phyloP scores from a whole-genome alignment of 2,113 vertebrate genomes.

The Cheirogaleus medius region DNA sequence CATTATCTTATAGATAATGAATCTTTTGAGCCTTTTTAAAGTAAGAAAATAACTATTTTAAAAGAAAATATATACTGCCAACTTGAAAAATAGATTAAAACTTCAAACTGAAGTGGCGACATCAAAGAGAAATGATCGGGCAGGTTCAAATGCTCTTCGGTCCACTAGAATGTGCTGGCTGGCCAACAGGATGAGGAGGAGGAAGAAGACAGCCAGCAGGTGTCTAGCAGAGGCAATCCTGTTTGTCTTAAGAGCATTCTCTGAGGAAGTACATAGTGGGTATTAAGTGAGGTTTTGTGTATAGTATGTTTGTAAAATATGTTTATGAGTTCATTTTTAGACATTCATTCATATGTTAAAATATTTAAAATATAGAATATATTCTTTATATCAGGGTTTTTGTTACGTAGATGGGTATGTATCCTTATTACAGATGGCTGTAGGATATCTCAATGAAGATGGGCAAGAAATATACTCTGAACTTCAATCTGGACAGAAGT shows the following conservation, averaged over 20 bases:
- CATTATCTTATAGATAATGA: background rate
- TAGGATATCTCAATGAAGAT: background rate
- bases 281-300: background rate
- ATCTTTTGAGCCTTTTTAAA: background rate
- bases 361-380: background rate
- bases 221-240: rapidly evolving
- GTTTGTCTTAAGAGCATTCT: background rate
- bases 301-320: background rate
- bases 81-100: background rate
- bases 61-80: background rate
- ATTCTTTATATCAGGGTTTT: background rate
- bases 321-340: background rate
- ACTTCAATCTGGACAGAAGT: background rate
- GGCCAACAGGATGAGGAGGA: background rate
- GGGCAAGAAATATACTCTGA: background rate
- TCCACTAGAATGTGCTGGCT: background rate
- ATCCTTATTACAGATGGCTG: background rate
- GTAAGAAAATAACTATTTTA: background rate
- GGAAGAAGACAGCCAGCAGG: rapidly evolving
- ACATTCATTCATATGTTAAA: background rate
- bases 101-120: background rate
- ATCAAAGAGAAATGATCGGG: background rate
- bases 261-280: background rate
- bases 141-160: background rate
- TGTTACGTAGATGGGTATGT: background rate